Evolutionary conservation across 2,797 vertebrate genomes (phyloP), one percentile per base, ranked within the genome.

Genomic region (Sebastes hubbsi): DNA sequence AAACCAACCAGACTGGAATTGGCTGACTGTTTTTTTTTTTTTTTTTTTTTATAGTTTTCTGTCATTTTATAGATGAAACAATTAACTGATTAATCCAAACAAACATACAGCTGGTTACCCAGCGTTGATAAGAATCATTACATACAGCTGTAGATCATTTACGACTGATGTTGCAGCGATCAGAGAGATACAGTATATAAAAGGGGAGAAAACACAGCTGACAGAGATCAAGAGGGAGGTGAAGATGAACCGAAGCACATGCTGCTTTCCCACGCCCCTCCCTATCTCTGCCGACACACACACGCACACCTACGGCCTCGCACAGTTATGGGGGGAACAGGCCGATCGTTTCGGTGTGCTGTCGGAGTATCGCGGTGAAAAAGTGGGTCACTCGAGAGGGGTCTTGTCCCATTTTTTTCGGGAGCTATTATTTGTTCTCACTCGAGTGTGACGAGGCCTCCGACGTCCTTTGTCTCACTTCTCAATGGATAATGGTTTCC

Each of bases 401-500:
- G 71, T 86, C 76, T 81, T 76, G 88, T 74, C 80, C 83, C 72
- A 64, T 82, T 81, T 87, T 87, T 80, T 76, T 20, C 0, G 32
- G 46, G 77, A 69, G 76, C 83, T 88, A 90, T 95, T 94, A 90
- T 94, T 89, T 88, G 70, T 78, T 88, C 78, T 88, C 83, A 89
- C 56, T 91, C 60, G 42, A 91, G 88, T 93, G 89, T 92, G 88
- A 46, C 60, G 80, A 75, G 69, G 78, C 83, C 69, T 66, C 80
- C 36, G 1, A 34, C 46, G 34, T 76, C 72, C 81, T 91, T 92
- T 90, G 88, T 92, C 66, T 87, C 76, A 56, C 78, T 83, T 82
- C 73, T 92, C 82, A 81, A 77, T 85, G 66, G 84, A 82, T 83
- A 85, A 87, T 83, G 83, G 74, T 83, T 60, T 70, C 30, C 27